Evolutionary conservation across 2,113 vertebrate genomes (phyloP).

Genomic region (Dipodomys stephensi): DNA sequence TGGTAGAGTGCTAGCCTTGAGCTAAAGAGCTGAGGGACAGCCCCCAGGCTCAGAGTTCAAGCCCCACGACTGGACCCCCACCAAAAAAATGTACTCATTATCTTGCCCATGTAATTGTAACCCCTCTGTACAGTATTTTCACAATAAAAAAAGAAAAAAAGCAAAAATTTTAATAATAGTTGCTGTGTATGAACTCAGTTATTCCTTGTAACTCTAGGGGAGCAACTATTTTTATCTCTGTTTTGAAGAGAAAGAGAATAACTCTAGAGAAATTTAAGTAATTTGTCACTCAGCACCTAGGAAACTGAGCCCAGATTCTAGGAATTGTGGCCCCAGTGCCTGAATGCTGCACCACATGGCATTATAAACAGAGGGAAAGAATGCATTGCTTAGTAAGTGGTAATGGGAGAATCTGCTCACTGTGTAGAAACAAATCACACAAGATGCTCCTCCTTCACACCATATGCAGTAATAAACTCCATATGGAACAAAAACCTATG

Average conservation of each 20-base stretch:
- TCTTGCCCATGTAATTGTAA: no score
- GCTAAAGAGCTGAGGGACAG: no score
- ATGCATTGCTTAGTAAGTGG: background rate
- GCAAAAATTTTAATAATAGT: background rate
- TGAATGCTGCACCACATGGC: no score
- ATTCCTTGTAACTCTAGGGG: background rate
- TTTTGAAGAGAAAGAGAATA: conserved; percentile 34
- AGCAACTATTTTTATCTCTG: background rate
- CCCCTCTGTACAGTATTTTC: no score
- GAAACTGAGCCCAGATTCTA: background rate
- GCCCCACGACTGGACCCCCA: no score
- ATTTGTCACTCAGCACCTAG: no score
- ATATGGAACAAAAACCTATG: background rate
- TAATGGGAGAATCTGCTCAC: background rate
- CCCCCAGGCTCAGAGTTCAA: no score
- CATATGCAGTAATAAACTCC: background rate
- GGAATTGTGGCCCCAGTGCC: background rate
- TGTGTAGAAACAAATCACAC: background rate
- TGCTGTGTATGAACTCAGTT: background rate
- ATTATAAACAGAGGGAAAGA: background rate
- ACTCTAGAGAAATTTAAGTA: background rate
- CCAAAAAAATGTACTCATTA: no score
- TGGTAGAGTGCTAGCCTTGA: no score
- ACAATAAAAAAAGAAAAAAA: no score
- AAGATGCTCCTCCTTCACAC: background rate